These are phyloP conservation scores for Montipora capricornis DNA, from an alignment of 64 coral and sea anemone genomes.

Conservation along the genomic window DNA sequence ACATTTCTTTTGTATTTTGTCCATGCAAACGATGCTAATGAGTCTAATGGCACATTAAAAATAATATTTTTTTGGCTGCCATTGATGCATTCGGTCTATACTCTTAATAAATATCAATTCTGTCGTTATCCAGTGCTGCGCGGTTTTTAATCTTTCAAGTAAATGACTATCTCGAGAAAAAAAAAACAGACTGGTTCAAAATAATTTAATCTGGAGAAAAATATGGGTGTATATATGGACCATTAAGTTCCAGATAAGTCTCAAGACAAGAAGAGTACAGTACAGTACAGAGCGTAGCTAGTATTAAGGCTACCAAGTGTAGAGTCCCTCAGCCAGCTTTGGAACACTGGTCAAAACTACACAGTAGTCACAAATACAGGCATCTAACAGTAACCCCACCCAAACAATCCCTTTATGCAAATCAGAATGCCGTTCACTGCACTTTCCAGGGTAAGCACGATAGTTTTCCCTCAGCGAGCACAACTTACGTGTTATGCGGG, in stretches of 20 bases:
- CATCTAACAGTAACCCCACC: slow-evolving; percentile 24
- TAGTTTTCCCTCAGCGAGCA: background rate
- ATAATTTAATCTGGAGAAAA: slow-evolving; percentile 80
- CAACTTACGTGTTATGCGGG: background rate
- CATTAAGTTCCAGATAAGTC: slow-evolving; percentile 50
- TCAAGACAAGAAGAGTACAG: slow-evolving; percentile 33
- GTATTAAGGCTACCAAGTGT: slow-evolving; percentile 34
- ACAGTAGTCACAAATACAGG: slow-evolving; percentile 51
- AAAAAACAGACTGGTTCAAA: slow-evolving; percentile 30
- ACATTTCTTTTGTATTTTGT: too few relatives aligned
- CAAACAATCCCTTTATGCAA: background rate
- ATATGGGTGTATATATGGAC: slow-evolving; percentile 59
- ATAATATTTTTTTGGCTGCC: too few relatives aligned
- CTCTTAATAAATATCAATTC: too few relatives aligned
- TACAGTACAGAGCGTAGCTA: background rate
- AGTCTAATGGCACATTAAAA: too few relatives aligned
- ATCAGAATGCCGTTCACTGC: background rate
- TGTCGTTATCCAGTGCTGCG: too few relatives aligned
- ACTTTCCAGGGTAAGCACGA: background rate
- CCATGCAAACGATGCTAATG: too few relatives aligned
- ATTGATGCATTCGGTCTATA: too few relatives aligned
- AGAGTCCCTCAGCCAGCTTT: slow-evolving; percentile 52
- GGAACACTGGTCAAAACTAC: slow-evolving; percentile 53
- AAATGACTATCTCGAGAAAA: background rate
- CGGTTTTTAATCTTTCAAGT: too few relatives aligned